Evolutionary conservation across 2,888 invertebrate species (phyloP), one percentile per base, ranked within the genome.

Genomic region (Julus scandinavius): DNA sequence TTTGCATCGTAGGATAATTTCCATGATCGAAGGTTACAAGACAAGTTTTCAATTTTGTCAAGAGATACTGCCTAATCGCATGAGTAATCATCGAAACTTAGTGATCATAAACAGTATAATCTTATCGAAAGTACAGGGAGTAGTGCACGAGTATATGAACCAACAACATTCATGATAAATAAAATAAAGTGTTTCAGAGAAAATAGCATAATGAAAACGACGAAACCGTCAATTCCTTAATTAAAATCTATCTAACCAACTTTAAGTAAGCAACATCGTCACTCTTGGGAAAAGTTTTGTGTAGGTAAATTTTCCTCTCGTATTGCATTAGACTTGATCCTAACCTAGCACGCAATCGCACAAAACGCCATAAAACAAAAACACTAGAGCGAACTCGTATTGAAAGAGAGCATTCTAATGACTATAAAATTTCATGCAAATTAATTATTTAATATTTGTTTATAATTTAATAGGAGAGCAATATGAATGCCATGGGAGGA

Each of bases 391-490:
- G 80, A 38, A 38, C 80, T 38, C 6, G 13, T 38, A 80, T 38
- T 40, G 80, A 38, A 80, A 29, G 38, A 13, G 38, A 38, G 80
- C 80, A 13, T 80, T 80, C 80, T 13, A 80, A 80, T 38, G 80
- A 80, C 80, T 40, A 80, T 80, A 38, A 80, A 80, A 80, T 80
- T 80, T 80, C 15, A 80, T 80, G 80, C 3, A 80, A 80, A 80
- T 80, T 80, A 80, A 80, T 80, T 80, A 80, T 80, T 80, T 40
- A 80, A 29, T 38, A 80, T 80, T 80, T 80, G 72, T 80, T 80
- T 80, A 29, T 15, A 80, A 80, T 80, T 80, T 80, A 80, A 80
- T 80, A 40, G 80, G 7, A 15, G 80, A 80, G 15, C 80, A 80
- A 80, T 80, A 80, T 29, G 80, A 40, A 11, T 38, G 38, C 38